phyloP scores from a whole-genome alignment of 2,888 invertebrate species.

The Agrypnus murinus region DNA sequence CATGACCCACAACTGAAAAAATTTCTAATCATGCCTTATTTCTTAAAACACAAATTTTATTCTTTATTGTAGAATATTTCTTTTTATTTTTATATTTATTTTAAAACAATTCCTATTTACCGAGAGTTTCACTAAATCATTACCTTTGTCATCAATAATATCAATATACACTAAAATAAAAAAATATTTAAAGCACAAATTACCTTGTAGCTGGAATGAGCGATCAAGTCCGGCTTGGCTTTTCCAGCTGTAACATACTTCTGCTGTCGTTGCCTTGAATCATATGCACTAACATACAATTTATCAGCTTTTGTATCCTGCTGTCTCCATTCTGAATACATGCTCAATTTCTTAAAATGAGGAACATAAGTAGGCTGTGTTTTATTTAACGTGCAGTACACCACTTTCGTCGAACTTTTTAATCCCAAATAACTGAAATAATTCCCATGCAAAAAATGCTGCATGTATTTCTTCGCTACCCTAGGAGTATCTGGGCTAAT shows the following conservation, averaged over 20 bases:
- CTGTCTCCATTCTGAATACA: constrained; percentile 94
- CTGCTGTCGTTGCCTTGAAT: constrained; percentile 83
- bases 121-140: too few relatives aligned
- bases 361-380: constrained; percentile 96
- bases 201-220: constrained; percentile 71
- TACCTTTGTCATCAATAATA: too few relatives aligned
- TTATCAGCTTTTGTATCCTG: constrained; percentile 70
- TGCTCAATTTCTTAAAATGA: constrained; percentile 91
- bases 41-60: too few relatives aligned
- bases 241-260: constrained; percentile 77
- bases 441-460: constrained; percentile 91
- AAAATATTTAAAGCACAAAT: too few relatives aligned
- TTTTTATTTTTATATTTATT: too few relatives aligned
- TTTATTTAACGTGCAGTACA: constrained; percentile 94
- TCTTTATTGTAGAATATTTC: too few relatives aligned
- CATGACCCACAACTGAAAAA: too few relatives aligned
- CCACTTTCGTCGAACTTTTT: constrained; percentile 92
- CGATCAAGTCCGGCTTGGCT: constrained; percentile 65
- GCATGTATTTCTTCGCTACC: constrained; percentile 91
- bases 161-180: too few relatives aligned
- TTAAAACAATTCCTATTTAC: too few relatives aligned
- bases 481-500: constrained; percentile 94
- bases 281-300: constrained; percentile 74
- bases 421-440: constrained; percentile 93
- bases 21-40: too few relatives aligned